phyloP scores from a whole-genome alignment of 2,888 invertebrate species.

The Odiellus spinosus region DNA sequence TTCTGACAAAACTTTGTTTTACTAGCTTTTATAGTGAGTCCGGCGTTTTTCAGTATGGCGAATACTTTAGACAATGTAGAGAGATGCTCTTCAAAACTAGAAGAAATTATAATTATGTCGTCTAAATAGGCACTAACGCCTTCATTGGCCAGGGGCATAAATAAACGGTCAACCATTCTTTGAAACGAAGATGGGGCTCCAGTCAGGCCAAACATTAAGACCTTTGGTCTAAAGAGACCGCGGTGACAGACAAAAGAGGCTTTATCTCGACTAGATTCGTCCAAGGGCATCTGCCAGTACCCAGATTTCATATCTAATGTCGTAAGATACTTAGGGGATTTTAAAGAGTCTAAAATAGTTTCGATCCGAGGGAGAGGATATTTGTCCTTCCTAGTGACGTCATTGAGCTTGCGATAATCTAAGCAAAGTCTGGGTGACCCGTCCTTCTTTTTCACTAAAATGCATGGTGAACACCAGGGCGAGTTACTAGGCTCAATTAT shows the following conservation, averaged over 20 bases:
- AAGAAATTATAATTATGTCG: no score
- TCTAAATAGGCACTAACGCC: no score
- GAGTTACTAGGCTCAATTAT: no score
- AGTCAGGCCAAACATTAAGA: conserved; percentile 14
- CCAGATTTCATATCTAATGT: conserved; percentile 13
- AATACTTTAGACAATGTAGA: no score
- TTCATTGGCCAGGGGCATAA: neutral
- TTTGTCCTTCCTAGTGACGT: neutral
- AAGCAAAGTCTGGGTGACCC: conserved; percentile 5
- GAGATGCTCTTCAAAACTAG: no score
- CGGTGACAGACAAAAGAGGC: conserved; percentile 17
- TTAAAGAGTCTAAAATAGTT: no score
- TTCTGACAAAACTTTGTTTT: no score
- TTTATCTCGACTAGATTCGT: conserved; percentile 8
- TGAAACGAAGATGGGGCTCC: conserved; percentile 14
- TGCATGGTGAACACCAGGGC: no score
- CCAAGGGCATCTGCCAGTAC: conserved; percentile 16
- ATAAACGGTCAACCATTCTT: conserved; percentile 9
- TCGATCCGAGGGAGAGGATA: no score
- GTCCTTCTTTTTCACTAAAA: conserved; percentile 3
- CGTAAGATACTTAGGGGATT: neutral
- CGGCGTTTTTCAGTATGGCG: no score
- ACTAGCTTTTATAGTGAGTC: no score
- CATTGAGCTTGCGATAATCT: conserved; percentile 8
- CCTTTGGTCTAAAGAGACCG: conserved; percentile 9